Percentiles rank a stretch among this genome's conserved stretches.
Conservation (phyloP, 2,113 vertebrate species). For the Phrynocephalus versicolor region DNA sequence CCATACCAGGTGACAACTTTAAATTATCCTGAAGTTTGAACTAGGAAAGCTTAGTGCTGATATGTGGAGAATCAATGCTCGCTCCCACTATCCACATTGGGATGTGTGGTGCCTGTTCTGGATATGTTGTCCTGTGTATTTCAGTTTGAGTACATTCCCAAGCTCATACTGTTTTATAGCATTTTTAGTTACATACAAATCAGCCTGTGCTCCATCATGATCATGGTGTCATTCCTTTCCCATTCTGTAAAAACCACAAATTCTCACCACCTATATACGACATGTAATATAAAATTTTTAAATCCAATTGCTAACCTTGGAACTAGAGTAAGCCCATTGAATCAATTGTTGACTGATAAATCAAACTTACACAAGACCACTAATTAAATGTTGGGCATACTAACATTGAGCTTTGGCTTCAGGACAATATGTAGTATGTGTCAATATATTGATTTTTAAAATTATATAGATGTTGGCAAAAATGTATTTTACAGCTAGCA, state of each 20-base stretch:
- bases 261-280: constrained; percentile 65
- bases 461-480: too few relatives aligned
- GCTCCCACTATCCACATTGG: constrained; percentile 40
- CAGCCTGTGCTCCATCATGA: constrained; percentile 63
- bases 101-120: constrained; percentile 20
- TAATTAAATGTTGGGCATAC: too few relatives aligned
- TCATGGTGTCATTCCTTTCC: constrained; percentile 59
- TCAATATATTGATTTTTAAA: constrained; percentile 34
- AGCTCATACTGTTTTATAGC: constrained; percentile 73
- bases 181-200: constrained; percentile 66
- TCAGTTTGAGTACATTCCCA: constrained; percentile 71
- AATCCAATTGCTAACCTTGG: too few relatives aligned
- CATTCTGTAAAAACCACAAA: constrained; percentile 47
- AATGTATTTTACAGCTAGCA: constrained; percentile 17
- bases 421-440: constrained; percentile 11
- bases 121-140: constrained; percentile 64
- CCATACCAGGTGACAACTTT: constrained; percentile 68
- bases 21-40: constrained; percentile 68
- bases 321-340: too few relatives aligned
- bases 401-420: background rate
- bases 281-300: constrained; percentile 64
- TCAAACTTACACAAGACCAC: too few relatives aligned
- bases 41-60: constrained; percentile 65
- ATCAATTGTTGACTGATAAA: too few relatives aligned
- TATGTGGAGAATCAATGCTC: constrained; percentile 54